These are phyloP conservation scores for Ormyrus thymus DNA, from an alignment of 2,888 invertebrate species.

Conservation along the genomic window DNA sequence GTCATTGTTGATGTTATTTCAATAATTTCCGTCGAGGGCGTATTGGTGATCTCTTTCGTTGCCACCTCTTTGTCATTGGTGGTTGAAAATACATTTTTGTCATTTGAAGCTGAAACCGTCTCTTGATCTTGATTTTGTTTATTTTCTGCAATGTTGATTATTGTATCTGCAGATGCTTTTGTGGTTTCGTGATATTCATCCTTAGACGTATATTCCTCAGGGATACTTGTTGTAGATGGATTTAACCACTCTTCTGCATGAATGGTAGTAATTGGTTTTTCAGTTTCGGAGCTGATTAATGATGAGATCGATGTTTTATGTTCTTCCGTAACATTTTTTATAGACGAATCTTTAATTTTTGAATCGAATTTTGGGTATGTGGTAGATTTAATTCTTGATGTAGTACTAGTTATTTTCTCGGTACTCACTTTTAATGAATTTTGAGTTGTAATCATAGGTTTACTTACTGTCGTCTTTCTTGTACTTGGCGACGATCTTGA, in stretches of 20 bases:
- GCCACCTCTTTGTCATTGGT: neutral
- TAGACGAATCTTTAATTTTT: neutral
- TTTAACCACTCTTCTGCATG: neutral
- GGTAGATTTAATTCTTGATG: neutral
- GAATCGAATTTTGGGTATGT: neutral
- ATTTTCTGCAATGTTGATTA: neutral
- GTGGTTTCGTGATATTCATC: slow-evolving; percentile 9
- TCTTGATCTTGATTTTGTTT: neutral
- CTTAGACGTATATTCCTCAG: slow-evolving; percentile 11
- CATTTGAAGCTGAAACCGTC: neutral
- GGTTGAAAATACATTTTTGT: neutral
- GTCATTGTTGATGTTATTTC: neutral
- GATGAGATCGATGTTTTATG: neutral
- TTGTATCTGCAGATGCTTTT: neutral
- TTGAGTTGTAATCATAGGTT: neutral
- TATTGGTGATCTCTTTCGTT: neutral
- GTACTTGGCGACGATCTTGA: neutral
- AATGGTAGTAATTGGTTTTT: neutral
- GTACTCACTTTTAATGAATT: neutral
- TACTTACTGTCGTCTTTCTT: neutral
- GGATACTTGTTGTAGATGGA: neutral
- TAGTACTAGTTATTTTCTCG: neutral
- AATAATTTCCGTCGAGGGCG: too few relatives aligned
- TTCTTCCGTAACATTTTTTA: neutral
- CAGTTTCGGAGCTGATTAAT: neutral